Conservation (phyloP, 2,113 vertebrate genomes). For the Nothocercus nigrocapillus region DNA sequence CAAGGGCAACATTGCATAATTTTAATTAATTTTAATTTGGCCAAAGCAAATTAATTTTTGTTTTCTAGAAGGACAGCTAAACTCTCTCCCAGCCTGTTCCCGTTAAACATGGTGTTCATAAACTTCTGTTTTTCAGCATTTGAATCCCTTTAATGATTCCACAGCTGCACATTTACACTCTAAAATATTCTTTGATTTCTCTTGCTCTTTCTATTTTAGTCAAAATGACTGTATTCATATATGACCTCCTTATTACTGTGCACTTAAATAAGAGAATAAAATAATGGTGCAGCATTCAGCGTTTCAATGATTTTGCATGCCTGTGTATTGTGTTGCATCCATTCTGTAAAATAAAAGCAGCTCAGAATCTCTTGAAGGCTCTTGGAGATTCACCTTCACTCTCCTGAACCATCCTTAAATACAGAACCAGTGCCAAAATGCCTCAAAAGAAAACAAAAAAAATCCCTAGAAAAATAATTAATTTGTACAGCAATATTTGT, state of each 20-base stretch:
- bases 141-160: constrained; percentile 47
- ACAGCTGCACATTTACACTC: background rate
- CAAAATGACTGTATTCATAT: constrained; percentile 10
- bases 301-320: background rate
- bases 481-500: background rate
- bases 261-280: background rate
- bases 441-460: background rate
- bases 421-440: background rate
- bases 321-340: background rate
- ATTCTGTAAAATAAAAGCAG: background rate
- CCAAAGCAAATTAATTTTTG: constrained; percentile 89
- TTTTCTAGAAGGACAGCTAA: constrained; percentile 84
- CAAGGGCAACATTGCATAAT: constrained; percentile 87
- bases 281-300: background rate
- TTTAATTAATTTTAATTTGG: constrained; percentile 91
- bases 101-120: constrained; percentile 49
- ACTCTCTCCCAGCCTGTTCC: constrained; percentile 62
- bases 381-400: background rate
- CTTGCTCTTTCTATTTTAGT: constrained; percentile 17
- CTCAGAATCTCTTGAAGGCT: background rate
- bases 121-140: constrained; percentile 60
- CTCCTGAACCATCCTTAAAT: background rate
- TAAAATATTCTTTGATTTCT: constrained; percentile 21
- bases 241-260: constrained; percentile 1
- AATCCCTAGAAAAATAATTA: background rate